Percentiles rank a stretch among this genome's conserved stretches.
These are phyloP conservation scores for Psittacula cyanocephala DNA, from an alignment of 2,113 vertebrate genomes.

Conservation along the genomic window DNA sequence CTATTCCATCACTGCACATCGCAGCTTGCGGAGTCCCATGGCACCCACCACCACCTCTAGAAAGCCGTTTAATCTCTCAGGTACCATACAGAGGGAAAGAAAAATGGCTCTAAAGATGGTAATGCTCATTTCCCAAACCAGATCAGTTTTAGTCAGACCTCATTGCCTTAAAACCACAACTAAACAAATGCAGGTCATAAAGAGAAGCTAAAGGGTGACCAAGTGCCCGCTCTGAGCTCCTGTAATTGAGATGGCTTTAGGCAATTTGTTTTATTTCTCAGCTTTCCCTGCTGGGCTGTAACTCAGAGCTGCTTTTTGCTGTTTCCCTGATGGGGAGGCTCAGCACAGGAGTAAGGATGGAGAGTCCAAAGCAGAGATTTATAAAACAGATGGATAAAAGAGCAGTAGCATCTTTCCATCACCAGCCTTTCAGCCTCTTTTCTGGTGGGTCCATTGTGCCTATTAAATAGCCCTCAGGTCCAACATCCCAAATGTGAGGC, in stretches of 20 bases:
- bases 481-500: background rate
- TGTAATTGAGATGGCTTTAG: background rate
- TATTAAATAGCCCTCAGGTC: background rate
- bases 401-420: background rate
- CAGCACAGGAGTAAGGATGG: background rate
- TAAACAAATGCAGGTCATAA: background rate
- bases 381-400: background rate
- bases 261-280: background rate
- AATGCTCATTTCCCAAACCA: background rate
- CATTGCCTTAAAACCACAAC: background rate
- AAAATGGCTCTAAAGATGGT: background rate
- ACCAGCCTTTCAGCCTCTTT: background rate
- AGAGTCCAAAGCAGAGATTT: background rate
- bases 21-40: background rate
- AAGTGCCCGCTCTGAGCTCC: accelerated
- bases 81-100: accelerated
- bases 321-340: background rate
- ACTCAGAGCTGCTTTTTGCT: background rate
- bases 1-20: accelerated
- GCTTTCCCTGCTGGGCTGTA: background rate
- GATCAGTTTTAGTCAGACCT: background rate
- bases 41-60: background rate
- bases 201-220: background rate
- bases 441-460: background rate
- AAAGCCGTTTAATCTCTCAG: background rate